Evolutionary conservation across 2,113 vertebrate genomes (phyloP).

Genomic region (Columbina picui): DNA sequence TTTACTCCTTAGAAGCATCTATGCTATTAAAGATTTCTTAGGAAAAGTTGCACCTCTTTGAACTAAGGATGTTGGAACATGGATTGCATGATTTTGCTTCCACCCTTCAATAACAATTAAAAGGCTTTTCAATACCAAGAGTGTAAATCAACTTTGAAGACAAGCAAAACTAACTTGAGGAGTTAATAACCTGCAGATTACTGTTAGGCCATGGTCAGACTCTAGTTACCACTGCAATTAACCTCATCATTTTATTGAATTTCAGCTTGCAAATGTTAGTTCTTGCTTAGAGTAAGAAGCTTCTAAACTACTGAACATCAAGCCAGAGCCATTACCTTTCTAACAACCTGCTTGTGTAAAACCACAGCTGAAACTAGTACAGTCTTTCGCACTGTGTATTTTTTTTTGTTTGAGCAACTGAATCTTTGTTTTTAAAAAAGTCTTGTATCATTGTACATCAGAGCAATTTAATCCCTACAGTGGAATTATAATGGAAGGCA

Average conservation of each 20-base stretch:
- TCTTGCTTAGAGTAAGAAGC: neutral
- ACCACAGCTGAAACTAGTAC: neutral
- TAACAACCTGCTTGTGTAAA: neutral
- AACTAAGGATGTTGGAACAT: neutral
- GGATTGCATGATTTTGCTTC: neutral
- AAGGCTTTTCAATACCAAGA: neutral
- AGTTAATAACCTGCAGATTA: neutral
- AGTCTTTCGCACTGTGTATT: neutral
- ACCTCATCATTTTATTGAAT: neutral
- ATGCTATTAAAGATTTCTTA: neutral
- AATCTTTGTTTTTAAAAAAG: neutral
- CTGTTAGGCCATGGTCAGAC: neutral
- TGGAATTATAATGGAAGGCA: neutral
- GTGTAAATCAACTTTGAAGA: neutral
- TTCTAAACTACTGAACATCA: neutral
- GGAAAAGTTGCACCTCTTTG: neutral
- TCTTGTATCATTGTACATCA: neutral
- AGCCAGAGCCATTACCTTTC: neutral
- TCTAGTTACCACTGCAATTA: neutral
- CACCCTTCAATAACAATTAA: neutral
- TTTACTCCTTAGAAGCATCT: neutral
- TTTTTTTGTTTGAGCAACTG: neutral
- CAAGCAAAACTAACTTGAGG: neutral
- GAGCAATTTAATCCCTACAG: neutral
- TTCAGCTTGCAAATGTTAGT: neutral